Percentiles rank a stretch among this genome's conserved stretches.
Evolutionary conservation across 30 jellyfish, hydroid and myxozoan species (phyloP).

Genomic region (Turritopsis dohrnii): DNA sequence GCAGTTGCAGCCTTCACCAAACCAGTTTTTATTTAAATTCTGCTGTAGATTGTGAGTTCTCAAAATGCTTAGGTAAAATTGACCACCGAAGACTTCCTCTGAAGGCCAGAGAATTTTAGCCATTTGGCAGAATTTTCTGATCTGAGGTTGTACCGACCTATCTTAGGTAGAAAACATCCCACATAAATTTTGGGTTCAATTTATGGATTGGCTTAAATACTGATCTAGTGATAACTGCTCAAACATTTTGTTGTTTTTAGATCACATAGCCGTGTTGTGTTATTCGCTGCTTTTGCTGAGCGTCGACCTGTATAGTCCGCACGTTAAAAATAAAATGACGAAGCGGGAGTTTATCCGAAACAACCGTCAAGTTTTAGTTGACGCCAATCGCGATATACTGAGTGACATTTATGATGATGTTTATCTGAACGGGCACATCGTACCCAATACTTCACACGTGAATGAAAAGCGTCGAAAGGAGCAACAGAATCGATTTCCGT

Average conservation of each 20-base stretch:
- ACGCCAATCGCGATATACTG: constrained; percentile 68
- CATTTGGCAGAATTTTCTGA: too few relatives aligned
- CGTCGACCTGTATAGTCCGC: constrained; percentile 97
- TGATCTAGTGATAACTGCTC: too few relatives aligned
- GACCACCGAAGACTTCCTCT: too few relatives aligned
- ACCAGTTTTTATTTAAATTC: too few relatives aligned
- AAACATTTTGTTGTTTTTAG: constrained; percentile 36
- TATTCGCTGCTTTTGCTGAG: constrained; percentile 85
- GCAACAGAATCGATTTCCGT: constrained; percentile 60
- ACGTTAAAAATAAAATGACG: constrained; percentile 94
- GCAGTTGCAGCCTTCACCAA: too few relatives aligned
- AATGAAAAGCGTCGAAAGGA: constrained; percentile 26
- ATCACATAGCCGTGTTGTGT: constrained; percentile 67
- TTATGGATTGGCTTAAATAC: not conserved
- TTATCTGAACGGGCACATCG: constrained; percentile 90
- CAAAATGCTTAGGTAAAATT: too few relatives aligned
- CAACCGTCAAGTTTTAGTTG: constrained; percentile 75
- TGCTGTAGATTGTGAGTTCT: too few relatives aligned
- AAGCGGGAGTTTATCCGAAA: constrained; percentile 94
- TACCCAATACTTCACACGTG: constrained; percentile 39
- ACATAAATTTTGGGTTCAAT: not conserved
- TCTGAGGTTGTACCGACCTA: too few relatives aligned
- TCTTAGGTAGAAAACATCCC: too few relatives aligned
- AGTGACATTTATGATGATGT: constrained; percentile 97
- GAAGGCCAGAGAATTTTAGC: too few relatives aligned